These are phyloP conservation scores for Streptopelia turtur DNA, from an alignment of 2,797 vertebrate species.

Conservation along the genomic window DNA sequence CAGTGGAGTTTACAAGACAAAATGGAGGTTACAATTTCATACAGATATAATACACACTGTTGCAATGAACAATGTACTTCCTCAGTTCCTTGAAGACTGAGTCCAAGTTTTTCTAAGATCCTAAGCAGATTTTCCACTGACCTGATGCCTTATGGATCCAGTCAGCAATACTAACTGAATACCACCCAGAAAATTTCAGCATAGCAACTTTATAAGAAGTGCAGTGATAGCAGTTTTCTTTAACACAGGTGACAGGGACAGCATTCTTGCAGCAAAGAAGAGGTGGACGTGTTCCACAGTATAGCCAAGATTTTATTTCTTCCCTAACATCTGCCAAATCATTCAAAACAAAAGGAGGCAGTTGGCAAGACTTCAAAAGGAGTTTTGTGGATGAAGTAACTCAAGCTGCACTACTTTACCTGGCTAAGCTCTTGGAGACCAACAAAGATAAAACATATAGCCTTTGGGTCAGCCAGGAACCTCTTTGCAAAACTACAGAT, in stretches of 20 bases:
- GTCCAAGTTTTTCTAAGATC: neutral
- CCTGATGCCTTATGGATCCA: neutral
- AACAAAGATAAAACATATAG: constrained; percentile 36
- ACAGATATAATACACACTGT: neutral
- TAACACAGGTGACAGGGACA: neutral
- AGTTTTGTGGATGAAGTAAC: constrained; percentile 21
- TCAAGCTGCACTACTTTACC: constrained; percentile 30
- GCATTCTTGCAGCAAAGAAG: neutral
- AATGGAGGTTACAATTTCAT: neutral
- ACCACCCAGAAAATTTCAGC: neutral
- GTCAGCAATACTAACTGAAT: neutral
- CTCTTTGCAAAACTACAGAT: constrained; percentile 5
- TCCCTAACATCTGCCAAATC: neutral
- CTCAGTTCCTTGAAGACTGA: neutral
- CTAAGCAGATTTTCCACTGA: neutral
- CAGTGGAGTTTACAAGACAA: neutral
- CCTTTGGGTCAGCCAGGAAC: constrained; percentile 6
- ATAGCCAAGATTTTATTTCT: constrained; percentile 8
- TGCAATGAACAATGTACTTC: neutral
- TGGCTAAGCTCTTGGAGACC: constrained; percentile 22
- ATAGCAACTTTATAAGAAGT: neutral
- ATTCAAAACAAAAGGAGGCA: constrained; percentile 29
- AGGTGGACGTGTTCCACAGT: neutral
- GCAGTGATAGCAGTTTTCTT: neutral
- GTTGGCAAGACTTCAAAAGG: constrained; percentile 36